A percentile compares a stretch with the other conserved stretches of the same genome.
phyloP scores from a whole-genome alignment of 1,140 invertebrate species.

The Drosophila grimshawi region DNA sequence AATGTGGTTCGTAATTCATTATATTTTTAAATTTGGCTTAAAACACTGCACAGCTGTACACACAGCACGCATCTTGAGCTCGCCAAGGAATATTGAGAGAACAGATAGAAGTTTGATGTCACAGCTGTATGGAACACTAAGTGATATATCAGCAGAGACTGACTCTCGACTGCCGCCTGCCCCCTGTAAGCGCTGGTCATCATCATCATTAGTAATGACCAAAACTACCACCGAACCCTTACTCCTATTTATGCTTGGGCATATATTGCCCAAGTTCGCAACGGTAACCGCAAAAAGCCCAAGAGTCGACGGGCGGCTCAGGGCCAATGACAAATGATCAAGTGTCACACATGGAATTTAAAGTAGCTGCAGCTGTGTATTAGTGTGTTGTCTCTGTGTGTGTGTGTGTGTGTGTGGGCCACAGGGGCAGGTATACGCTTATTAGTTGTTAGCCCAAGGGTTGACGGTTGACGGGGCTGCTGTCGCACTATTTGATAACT shows the following conservation, averaged over 20 bases:
- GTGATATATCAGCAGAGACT: constrained; percentile 39
- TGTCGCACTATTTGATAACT: constrained; percentile 74
- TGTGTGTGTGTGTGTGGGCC: constrained; percentile 16
- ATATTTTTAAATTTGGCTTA: too few species aligned
- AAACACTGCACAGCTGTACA: too few species aligned
- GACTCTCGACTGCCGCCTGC: neutral
- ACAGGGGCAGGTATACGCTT: constrained; percentile 51
- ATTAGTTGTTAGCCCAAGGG: constrained; percentile 52
- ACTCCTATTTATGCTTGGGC: neutral
- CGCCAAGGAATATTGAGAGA: constrained; percentile 2
- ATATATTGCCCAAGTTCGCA: constrained; percentile 27
- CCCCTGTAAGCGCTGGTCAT: constrained; percentile 51
- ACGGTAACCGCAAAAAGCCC: constrained; percentile 59
- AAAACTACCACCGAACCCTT: constrained; percentile 49
- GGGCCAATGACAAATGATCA: constrained; percentile 77
- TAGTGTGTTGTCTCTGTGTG: neutral
- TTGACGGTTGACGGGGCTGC: constrained; percentile 38
- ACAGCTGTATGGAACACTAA: constrained; percentile 37
- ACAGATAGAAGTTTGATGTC: constrained; percentile 26
- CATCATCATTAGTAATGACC: constrained; percentile 79
- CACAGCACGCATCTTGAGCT: neutral
- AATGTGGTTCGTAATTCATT: too few species aligned
- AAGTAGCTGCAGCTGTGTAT: constrained; percentile 74
- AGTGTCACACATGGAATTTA: constrained; percentile 82
- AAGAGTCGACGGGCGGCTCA: constrained; percentile 49